Base-by-base conservation (phyloP, 35 echinoderm and acorn worm species). In the Apostichopus californicus region DNA sequence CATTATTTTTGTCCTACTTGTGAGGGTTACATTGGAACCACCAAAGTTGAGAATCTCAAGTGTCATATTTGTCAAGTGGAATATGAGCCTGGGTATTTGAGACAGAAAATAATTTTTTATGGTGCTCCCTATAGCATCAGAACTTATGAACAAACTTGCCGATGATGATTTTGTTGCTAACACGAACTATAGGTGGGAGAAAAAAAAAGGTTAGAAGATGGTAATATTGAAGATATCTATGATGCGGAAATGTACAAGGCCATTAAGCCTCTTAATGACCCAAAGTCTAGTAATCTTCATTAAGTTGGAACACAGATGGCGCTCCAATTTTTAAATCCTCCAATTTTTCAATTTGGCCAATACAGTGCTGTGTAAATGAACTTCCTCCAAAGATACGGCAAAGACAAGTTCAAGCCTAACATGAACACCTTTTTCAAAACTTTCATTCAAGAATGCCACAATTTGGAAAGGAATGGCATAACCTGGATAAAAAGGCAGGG, bases 281-380 rank as follows among this genome's bases (percentile, higher is more conserved):
- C 28, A n/a, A 54, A 53, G 54, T 26, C n/a, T 14, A 83, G 4
- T 83, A 83, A 83, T 83, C 55, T 83, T 83, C 80, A 26, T 83
- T 83, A 26, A 83, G 80, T 83, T 90, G 88, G 88, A 90, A 90
- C 54, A 75, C 64, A 25, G 72, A 90, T 55, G 88, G 88, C 9
- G 88, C 73, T 75, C 88, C 88, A 53, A 77, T 77, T n/a, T 90
- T 90, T 77, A 90, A 90, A 18, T 90, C 87, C 9, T 90, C 87
- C 9, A 71, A 34, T 26, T 90, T 90, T 90, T 90, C 88, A 53
- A 61, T 90, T 75, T 90, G 88, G 88, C 88, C 71, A 28, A 90
- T 90, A 77, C 88, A 90, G 70, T 90, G 88, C 26, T 75, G 65
- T 55, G 17, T 90, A n/a, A 90, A 70, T 53, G 88, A 90, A 25